Evolutionary conservation across 2,113 vertebrate genomes (phyloP), one percentile per base, ranked within the genome.

Genomic region (Channa maculata): DNA sequence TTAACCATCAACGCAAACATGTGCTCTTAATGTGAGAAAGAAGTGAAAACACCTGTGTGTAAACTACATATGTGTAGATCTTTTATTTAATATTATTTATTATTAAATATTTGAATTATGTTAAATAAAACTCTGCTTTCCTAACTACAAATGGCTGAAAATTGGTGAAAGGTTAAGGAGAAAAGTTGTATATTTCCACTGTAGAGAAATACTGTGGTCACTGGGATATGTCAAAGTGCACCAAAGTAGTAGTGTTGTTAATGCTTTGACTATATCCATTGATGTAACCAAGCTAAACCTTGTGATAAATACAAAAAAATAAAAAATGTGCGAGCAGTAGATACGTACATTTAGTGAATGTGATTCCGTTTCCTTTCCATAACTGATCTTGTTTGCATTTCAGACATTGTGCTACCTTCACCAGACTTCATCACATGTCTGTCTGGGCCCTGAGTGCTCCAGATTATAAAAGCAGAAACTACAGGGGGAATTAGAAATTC

Each of bases 321-420:
- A 24, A 24, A 24, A 24, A 24, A 24, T 1, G 1, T 24, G 24
- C 24, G 1, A 24, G 24, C 24, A 24, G 24, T 24, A 24, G 24
- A 24, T 24, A 24, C 24, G 6, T 39, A 44, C 3, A 9, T 33
- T 13, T 2, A 33, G 6, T 45, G 8, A 65, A 9, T 60, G 39
- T 48, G 14, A 38, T 44, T 8, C 11, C 43, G 43, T 57, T 36
- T 52, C 10, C 10, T 24, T 24, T 33, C 8, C n/a, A 60, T 45
- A 44, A 51, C 6, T 50, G 24, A 63, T 59, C n/a, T 64, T 1
- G 66, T 79, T 59, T 71, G 12, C 62, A 75, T 59, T 71, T 46
- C 0, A 4, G 58, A 71, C 59, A 51, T 24, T 12, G 12, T 15
- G 5, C 10, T 10, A 33, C 38, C 38, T 44, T 14, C 41, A 37